Evolutionary conservation across 2,797 vertebrate species (phyloP), one percentile per base, ranked within the genome.

Genomic region (Lepilemur ruficaudatus): DNA sequence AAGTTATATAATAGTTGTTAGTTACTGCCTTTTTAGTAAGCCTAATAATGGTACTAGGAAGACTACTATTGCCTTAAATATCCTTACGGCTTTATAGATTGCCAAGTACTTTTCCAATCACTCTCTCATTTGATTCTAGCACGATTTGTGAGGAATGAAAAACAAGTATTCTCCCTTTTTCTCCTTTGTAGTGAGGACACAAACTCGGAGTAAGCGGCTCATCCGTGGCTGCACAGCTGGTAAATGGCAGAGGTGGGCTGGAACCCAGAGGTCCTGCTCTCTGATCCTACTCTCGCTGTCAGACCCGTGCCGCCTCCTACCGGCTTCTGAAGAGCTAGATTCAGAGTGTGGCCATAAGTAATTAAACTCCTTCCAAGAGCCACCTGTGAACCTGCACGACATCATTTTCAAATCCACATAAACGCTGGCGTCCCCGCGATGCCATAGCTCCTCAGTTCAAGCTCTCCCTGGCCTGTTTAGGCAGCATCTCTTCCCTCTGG

Each of bases 401-500:
- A 6, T 70, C 89, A 28, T 76, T 90, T 92, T 95, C 91, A 52
- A 55, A 55, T 52, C 35, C 1, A 3, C 25, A 9, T 41, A 41
- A 81, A 75, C 17, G 30, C 30, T 14, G 9, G 94, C 30, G 32
- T 94, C 41, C 35, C 55, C 57, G 18, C 15, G n/a, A 17, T 41
- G 61, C 52, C 50, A 5, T 7, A 48, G 35, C 46, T 81, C 76
- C 70, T 70, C 22, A 41, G 72, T 41, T 81, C 78, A 72, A 55
- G 48, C 46, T 75, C 85, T 92, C 30, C 52, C 48, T 63, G 75
- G 18, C 84, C 89, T 92, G 67, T 86, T 78, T 85, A 72, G 93
- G 79, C 89, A 91, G 41, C 12, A 18, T 82, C 43, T 73, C n/a
- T 92, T 91, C 69, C 85, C 89, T 95, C 85, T 38, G 94, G 96